Percentiles rank a stretch among this genome's conserved stretches.
Conservation (phyloP, 2,113 vertebrate genomes). For the Egretta garzetta region DNA sequence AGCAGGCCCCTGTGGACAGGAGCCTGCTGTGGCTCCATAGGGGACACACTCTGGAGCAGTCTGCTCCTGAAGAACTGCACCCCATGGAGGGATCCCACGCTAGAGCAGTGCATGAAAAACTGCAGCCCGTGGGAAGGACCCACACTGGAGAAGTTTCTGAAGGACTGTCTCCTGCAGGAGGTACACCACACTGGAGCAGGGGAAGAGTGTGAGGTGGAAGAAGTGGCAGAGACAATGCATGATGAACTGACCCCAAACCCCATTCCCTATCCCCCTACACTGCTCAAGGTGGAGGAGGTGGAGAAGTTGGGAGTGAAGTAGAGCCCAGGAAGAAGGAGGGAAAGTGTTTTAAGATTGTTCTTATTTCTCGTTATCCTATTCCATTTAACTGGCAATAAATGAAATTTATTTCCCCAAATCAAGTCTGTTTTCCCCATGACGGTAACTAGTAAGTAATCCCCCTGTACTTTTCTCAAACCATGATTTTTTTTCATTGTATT, state of each 20-base stretch:
- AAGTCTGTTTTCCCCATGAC: not conserved
- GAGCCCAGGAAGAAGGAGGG: not conserved
- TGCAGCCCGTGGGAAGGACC: not conserved
- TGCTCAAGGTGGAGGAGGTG: fast-evolving
- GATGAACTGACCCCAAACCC: not conserved
- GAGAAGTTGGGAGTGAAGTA: not conserved
- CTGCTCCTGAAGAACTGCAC: not conserved
- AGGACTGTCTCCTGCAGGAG: not conserved
- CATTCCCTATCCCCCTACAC: not conserved
- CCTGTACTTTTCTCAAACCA: not conserved
- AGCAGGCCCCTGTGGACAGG: not conserved
- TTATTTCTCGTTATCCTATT: not conserved
- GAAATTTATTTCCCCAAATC: not conserved
- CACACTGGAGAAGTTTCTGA: not conserved
- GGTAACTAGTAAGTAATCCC: not conserved
- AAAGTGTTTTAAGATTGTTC: not conserved
- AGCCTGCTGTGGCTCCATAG: fast-evolving
- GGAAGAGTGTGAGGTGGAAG: not conserved
- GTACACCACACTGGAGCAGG: not conserved
- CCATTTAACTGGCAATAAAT: not conserved
- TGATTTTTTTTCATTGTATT: not conserved
- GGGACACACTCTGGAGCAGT: not conserved
- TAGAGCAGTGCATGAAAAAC: not conserved
- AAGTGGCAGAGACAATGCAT: fast-evolving
- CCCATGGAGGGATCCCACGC: fast-evolving